Evolutionary conservation across 2,888 invertebrate genomes (phyloP).

Genomic region (Pseudococcus longispinus): DNA sequence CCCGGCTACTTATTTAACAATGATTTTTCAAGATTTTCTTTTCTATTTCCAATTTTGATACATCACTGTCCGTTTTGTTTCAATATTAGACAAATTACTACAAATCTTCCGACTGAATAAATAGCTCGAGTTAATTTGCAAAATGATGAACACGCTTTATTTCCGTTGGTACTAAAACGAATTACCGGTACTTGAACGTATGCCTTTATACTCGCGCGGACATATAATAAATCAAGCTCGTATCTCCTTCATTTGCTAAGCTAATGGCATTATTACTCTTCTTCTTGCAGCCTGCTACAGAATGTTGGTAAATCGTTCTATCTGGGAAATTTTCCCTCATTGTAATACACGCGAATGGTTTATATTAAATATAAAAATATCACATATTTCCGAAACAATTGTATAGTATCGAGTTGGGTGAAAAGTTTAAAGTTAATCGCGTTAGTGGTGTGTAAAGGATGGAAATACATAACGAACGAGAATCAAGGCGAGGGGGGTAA

Average conservation of each 20-base stretch:
- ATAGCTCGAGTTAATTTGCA: neutral
- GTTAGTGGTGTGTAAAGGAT: slow-evolving; percentile 23
- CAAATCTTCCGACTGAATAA: neutral
- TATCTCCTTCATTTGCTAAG: neutral
- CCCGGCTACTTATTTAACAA: too few relatives aligned
- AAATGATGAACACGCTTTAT: slow-evolving; percentile 3
- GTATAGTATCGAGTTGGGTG: neutral
- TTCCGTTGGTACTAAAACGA: neutral
- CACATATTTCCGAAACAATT: slow-evolving; percentile 17
- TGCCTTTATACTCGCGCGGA: neutral
- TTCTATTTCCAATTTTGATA: neutral
- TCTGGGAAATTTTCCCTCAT: neutral
- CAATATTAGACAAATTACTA: neutral
- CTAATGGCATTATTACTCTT: neutral
- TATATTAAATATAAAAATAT: neutral
- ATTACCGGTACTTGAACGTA: neutral
- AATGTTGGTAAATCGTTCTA: neutral
- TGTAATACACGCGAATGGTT: neutral
- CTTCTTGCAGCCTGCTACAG: neutral
- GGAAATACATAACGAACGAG: neutral
- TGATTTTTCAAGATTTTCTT: neutral
- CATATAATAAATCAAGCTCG: neutral
- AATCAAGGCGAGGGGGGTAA: neutral
- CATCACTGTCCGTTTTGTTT: neutral
- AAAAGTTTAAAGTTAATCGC: slow-evolving; percentile 27